Evolutionary conservation across 2,888 invertebrate genomes (phyloP).

Genomic region (Charanyca ferruginea): DNA sequence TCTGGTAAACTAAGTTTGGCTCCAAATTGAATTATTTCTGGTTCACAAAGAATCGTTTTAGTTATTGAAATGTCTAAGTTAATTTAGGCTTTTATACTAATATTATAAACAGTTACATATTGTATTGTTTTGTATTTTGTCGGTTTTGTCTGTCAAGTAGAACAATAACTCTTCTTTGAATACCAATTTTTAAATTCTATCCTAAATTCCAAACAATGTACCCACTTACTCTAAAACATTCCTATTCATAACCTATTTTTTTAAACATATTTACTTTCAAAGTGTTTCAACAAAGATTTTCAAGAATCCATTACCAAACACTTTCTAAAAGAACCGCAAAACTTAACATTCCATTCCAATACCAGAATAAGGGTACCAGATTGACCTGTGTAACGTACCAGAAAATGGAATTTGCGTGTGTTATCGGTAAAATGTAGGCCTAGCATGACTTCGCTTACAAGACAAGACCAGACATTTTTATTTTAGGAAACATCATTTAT

Average conservation of each 20-base stretch:
- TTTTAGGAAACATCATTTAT: too few relatives aligned
- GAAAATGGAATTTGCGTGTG: conserved; percentile 85
- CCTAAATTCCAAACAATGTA: conserved; percentile 1
- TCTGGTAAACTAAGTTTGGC: too few relatives aligned
- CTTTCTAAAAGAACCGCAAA: conserved; percentile 5
- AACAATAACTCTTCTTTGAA: too few relatives aligned
- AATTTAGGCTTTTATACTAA: too few relatives aligned
- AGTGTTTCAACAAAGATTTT: conserved; percentile 12
- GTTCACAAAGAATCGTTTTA: not conserved
- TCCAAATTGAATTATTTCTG: not conserved
- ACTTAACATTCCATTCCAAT: conserved; percentile 56
- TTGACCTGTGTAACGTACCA: conserved; percentile 84
- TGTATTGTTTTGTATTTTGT: too few relatives aligned
- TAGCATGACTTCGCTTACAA: not conserved
- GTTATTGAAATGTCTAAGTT: too few relatives aligned
- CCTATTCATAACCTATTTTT: too few relatives aligned
- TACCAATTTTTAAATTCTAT: not conserved
- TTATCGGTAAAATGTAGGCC: conserved; percentile 72
- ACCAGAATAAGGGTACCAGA: conserved; percentile 61
- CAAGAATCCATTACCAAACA: conserved; percentile 27
- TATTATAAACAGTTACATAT: too few relatives aligned
- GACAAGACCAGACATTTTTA: too few relatives aligned
- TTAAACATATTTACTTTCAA: conserved; percentile 9
- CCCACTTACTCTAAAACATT: too few relatives aligned
- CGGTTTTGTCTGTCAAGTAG: too few relatives aligned